Percentiles rank a stretch among this genome's conserved stretches.
Conservation (phyloP, 2,113 vertebrate species). For the Cinclus mexicanus region DNA sequence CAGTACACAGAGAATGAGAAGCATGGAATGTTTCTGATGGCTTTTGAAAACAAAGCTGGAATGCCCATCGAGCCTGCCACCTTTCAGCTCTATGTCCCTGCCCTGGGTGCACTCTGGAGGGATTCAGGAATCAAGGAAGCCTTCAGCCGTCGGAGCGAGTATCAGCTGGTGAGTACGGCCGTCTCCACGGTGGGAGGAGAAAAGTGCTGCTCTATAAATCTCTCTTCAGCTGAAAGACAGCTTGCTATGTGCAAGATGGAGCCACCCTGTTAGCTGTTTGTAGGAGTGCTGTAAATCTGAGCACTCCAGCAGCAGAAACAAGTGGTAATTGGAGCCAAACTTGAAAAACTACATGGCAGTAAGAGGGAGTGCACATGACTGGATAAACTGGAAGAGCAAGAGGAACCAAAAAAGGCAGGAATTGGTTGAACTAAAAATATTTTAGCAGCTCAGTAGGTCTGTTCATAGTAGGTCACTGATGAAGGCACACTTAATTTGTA, state of each 20-base stretch:
- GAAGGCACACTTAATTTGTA: slow-evolving; percentile 41
- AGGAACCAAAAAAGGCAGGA: slow-evolving; percentile 42
- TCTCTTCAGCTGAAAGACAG: neutral
- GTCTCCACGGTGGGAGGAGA: neutral
- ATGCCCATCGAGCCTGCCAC: slow-evolving; percentile 88
- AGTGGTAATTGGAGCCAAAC: slow-evolving; percentile 2
- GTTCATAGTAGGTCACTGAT: slow-evolving; percentile 22
- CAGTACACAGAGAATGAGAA: slow-evolving; percentile 94
- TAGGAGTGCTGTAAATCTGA: neutral
- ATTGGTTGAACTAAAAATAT: slow-evolving; percentile 28
- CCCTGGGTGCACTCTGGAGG: slow-evolving; percentile 85
- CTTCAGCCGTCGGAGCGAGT: slow-evolving; percentile 90
- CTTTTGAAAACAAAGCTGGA: slow-evolving; percentile 90
- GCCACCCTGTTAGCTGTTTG: neutral
- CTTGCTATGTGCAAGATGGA: neutral
- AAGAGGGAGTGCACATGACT: slow-evolving; percentile 5
- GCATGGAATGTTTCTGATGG: slow-evolving; percentile 96
- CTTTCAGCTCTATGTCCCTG: slow-evolving; percentile 93
- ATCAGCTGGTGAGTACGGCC: slow-evolving; percentile 89
- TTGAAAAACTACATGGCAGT: slow-evolving; percentile 44
- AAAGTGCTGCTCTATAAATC: neutral
- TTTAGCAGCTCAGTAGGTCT: slow-evolving; percentile 1
- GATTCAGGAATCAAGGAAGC: slow-evolving; percentile 89
- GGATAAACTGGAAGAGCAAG: slow-evolving; percentile 44
- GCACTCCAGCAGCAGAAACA: neutral